Evolutionary conservation across 2,888 invertebrate species (phyloP).

Genomic region (Drosophila koepferae): DNA sequence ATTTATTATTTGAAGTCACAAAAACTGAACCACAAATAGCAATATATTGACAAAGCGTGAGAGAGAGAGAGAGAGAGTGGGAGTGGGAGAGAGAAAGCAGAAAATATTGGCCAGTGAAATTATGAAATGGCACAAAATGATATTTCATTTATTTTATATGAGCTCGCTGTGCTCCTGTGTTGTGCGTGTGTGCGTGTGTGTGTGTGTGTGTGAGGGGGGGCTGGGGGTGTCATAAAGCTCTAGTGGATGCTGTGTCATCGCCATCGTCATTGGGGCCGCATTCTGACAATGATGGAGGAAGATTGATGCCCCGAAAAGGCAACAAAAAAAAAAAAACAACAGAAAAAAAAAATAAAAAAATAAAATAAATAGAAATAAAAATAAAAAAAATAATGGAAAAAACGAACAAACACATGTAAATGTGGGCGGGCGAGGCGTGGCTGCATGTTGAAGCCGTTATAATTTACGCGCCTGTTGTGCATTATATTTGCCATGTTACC

Average conservation of each 20-base stretch:
- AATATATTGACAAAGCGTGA: neutral
- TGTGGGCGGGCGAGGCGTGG: neutral
- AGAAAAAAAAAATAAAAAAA: neutral
- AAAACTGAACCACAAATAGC: neutral
- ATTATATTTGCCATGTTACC: conserved; percentile 23
- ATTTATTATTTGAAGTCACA: conserved; percentile 42
- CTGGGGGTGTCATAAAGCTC: conserved; percentile 8
- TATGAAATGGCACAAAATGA: conserved; percentile 73
- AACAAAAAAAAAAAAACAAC: neutral
- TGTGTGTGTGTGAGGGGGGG: neutral
- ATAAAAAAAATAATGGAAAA: conserved; percentile 2
- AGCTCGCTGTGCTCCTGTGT: neutral
- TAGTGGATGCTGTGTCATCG: conserved; percentile 52
- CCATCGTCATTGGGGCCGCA: conserved; percentile 52
- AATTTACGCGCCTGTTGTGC: conserved; percentile 40
- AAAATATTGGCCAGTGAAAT: conserved; percentile 38
- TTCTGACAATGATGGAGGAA: conserved; percentile 77
- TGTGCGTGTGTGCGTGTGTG: conserved; percentile 10
- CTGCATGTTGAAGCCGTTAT: conserved; percentile 5
- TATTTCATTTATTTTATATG: conserved; percentile 71
- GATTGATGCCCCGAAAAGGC: conserved; percentile 67
- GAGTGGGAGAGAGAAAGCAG: neutral
- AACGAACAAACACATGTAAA: conserved; percentile 22
- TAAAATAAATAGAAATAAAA: neutral
- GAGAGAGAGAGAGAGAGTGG: neutral